Percentiles rank a stretch among this genome's conserved stretches.
These are phyloP conservation scores for Xanthia icteritia DNA, from an alignment of 2,888 invertebrate species.

Conservation along the genomic window DNA sequence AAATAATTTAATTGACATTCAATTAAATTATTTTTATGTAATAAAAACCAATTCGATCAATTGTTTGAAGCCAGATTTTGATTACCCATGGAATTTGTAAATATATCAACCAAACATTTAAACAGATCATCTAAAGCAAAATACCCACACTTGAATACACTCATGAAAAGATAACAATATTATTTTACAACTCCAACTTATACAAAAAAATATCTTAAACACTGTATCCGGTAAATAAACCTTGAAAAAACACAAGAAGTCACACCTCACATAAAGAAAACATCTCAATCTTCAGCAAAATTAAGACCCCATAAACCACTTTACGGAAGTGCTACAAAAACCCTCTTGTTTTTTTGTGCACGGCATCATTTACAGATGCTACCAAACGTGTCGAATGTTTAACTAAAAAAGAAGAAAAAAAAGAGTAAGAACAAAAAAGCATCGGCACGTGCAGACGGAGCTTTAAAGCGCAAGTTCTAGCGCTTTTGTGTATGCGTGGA, in stretches of 20 bases:
- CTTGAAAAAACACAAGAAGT: slow-evolving; percentile 36
- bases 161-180: slow-evolving; percentile 21
- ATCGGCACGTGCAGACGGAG: slow-evolving; percentile 78
- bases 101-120: neutral
- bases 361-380: slow-evolving; percentile 75
- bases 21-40: neutral
- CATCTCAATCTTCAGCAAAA: slow-evolving; percentile 56
- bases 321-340: slow-evolving; percentile 61
- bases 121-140: neutral
- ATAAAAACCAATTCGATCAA: neutral
- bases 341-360: slow-evolving; percentile 61
- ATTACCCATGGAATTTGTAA: neutral
- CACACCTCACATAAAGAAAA: slow-evolving; percentile 56
- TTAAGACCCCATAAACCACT: slow-evolving; percentile 65
- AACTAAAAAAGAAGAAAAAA: slow-evolving; percentile 65
- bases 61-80: neutral
- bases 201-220: slow-evolving; percentile 3
- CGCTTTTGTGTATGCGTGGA: slow-evolving; percentile 78
- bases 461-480: slow-evolving; percentile 84
- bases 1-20: no score
- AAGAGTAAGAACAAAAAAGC: slow-evolving; percentile 63
- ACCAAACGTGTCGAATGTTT: slow-evolving; percentile 75
- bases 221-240: slow-evolving; percentile 11
- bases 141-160: neutral
- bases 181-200: neutral